phyloP scores from a whole-genome alignment of 1,140 invertebrate species.

The Zaprionus vittiger region DNA sequence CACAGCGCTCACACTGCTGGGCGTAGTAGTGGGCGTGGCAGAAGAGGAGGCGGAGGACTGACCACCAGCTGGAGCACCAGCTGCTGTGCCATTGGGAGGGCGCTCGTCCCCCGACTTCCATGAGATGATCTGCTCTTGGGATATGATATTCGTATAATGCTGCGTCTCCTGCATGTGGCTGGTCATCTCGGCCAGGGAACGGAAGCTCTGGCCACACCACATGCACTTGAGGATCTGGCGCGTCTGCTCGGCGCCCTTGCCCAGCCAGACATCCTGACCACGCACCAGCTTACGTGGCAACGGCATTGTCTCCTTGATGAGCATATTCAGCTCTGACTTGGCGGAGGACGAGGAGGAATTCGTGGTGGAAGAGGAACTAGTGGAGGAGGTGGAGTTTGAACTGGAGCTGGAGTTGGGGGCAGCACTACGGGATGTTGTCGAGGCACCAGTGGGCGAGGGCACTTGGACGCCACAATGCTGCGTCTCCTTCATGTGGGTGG shows the following conservation, averaged over 20 bases:
- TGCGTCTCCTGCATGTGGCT: slow-evolving; percentile 99
- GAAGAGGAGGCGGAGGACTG: not conserved
- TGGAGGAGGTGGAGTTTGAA: slow-evolving; percentile 76
- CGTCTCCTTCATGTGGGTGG: slow-evolving; percentile 97
- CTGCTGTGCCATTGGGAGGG: slow-evolving; percentile 38
- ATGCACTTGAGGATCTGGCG: slow-evolving; percentile 99
- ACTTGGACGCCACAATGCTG: slow-evolving; percentile 95
- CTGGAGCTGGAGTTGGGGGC: not conserved
- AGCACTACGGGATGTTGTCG: too few species aligned
- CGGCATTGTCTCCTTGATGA: slow-evolving; percentile 97
- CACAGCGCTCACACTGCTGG: slow-evolving; percentile 95
- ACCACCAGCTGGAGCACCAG: not conserved
- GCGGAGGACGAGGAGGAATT: slow-evolving; percentile 85
- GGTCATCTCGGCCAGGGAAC: slow-evolving; percentile 98
- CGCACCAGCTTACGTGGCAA: slow-evolving; percentile 97
- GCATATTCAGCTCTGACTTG: slow-evolving; percentile 92
- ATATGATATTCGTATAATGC: slow-evolving; percentile 99
- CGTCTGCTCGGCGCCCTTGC: slow-evolving; percentile 98
- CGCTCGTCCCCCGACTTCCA: slow-evolving; percentile 94
- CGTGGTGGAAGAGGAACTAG: slow-evolving; percentile 85
- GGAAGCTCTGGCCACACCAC: slow-evolving; percentile 99
- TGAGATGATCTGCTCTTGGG: slow-evolving; percentile 97
- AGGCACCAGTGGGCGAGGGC: slow-evolving; percentile 82
- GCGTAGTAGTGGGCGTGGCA: slow-evolving; percentile 15
- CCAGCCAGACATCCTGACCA: slow-evolving; percentile 99